Base-by-base conservation (phyloP, 2,888 invertebrate genomes). In the Heliconius aoede region DNA sequence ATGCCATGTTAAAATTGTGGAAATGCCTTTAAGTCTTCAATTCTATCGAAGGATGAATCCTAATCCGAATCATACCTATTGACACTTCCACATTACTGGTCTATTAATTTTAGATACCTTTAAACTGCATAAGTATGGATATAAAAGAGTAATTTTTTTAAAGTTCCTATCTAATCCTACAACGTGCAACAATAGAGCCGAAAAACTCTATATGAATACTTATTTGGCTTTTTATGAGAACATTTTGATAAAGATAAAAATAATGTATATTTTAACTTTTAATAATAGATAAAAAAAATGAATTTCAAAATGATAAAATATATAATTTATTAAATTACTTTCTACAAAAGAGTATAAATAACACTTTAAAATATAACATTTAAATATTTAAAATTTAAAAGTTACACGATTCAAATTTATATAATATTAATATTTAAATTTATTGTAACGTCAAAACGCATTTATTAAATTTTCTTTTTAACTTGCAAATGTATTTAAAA, bases 101-200 rank as follows among this genome's bases (percentile, higher is more conserved):
- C 84, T 84, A 88, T 89, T 86, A 90, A 88, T 91, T 90, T 89
- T 89, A 90, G 89, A 90, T 87, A 87, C 88, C 88, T 86, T 88
- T 88, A 86, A 91, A 91, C 90, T 89, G 89, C 86, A 85, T 85
- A 91, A 92, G 91, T 90, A 89, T 89, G 89, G 88, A 87, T 89
- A 90, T 93, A 92, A 92, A 92, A 87, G 89, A 88, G 91, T 88
- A 90, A 87, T 89, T 91, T 89, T 89, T 90, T 92, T 85, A 4
- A 24, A 4, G 21, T 51, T 21, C 5, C 24, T 15, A 60, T n/a
- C 21, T 7, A 21, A 5, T 61, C 40, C 65, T 55, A 65, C 36
- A 58, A 4, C 30, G 18, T 32, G 46, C 40, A n/a, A 30, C 30
- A 30, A 55, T 69, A 69, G 55, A 55, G 30, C 8, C 30, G 11